These are phyloP conservation scores for Dryobotodes eremita DNA, from an alignment of 2,888 invertebrate species.

Conservation along the genomic window DNA sequence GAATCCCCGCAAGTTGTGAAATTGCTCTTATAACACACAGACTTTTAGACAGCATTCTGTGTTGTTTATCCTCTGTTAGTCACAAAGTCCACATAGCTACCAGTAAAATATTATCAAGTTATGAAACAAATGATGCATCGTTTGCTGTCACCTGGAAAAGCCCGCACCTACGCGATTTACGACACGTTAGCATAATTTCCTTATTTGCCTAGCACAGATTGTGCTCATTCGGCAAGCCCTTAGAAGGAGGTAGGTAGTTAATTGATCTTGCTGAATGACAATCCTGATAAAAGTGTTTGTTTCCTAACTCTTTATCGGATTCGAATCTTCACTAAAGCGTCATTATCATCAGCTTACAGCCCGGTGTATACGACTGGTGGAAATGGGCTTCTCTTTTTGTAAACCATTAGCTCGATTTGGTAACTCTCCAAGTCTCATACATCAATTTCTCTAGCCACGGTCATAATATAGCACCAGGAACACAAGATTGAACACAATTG, in stretches of 20 bases:
- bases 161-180: conserved; percentile 9
- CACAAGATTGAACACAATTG: neutral
- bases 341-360: neutral
- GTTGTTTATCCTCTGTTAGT: neutral
- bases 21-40: neutral
- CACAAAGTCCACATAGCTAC: neutral
- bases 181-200: neutral
- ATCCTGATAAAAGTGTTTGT: neutral
- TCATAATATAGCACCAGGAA: neutral
- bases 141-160: conserved; percentile 19
- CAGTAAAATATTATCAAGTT: neutral
- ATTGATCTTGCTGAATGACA: neutral
- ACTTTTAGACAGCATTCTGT: neutral
- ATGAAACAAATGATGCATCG: conserved; percentile 32
- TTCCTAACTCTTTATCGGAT: neutral
- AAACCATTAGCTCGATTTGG: neutral
- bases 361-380: neutral
- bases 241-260: neutral
- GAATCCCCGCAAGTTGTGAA: conserved; percentile 17
- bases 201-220: neutral
- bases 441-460: neutral
- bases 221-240: neutral
- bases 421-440: too few species aligned
- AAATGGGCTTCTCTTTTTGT: neutral
- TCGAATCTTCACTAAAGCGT: neutral